Evolutionary conservation across 1,140 invertebrate genomes (phyloP).

Genomic region (Cotesia glomerata): DNA sequence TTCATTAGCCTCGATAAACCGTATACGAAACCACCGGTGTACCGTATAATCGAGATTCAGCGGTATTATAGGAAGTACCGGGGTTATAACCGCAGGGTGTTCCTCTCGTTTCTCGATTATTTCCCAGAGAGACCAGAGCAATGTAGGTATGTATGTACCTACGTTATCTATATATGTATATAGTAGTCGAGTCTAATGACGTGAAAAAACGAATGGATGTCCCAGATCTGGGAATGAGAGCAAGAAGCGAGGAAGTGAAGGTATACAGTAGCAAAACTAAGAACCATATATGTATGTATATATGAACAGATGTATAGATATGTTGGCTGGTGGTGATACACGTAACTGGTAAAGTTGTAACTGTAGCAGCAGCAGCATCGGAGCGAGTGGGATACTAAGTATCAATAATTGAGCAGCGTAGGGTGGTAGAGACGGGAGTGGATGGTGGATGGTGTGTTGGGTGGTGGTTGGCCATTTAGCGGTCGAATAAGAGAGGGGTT

Average conservation of each 20-base stretch:
- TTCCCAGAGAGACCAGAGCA: constrained; percentile 12
- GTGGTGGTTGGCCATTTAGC: constrained; percentile 56
- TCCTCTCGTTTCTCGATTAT: constrained; percentile 25
- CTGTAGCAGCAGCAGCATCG: constrained; percentile 41
- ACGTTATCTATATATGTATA: neutral
- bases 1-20: constrained; percentile 23
- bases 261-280: constrained; percentile 30
- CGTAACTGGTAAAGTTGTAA: constrained; percentile 27
- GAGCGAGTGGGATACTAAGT: constrained; percentile 41
- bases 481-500: constrained; percentile 45
- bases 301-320: neutral
- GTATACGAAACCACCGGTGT: neutral
- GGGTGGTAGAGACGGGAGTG: constrained; percentile 40
- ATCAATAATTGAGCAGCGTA: constrained; percentile 61
- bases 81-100: constrained; percentile 15
- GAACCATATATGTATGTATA: too few species aligned
- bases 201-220: constrained; percentile 23
- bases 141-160: neutral
- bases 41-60: constrained; percentile 14
- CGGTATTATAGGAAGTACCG: neutral
- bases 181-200: constrained; percentile 19
- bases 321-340: neutral
- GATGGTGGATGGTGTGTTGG: constrained; percentile 35
- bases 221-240: constrained; percentile 25
- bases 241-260: constrained; percentile 22